Evolutionary conservation across 2,797 vertebrate genomes (phyloP).

Genomic region (Chelon auratus): DNA sequence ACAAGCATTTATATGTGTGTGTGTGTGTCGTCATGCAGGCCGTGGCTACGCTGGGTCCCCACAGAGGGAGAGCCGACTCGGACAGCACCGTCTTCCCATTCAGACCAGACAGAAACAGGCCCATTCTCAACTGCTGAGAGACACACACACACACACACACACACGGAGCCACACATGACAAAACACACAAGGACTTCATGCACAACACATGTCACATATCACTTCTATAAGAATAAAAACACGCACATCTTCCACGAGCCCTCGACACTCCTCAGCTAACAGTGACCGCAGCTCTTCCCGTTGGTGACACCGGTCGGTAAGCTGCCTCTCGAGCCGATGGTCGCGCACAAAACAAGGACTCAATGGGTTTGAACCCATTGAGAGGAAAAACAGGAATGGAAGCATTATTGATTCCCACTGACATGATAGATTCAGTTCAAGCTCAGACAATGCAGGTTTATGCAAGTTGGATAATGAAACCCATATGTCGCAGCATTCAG

Average conservation of each 20-base stretch:
- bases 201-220: not conserved
- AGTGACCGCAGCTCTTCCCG: not conserved
- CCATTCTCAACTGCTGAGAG: conserved; percentile 79
- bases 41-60: conserved; percentile 94
- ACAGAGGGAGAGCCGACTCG: conserved; percentile 86
- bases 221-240: conserved; percentile 2
- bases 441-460: conserved; percentile 20
- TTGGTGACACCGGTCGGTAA: conserved; percentile 38
- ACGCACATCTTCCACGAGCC: conserved; percentile 8
- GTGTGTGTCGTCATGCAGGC: conserved; percentile 84
- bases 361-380: conserved; percentile 2
- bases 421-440: not conserved
- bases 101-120: conserved; percentile 75
- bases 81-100: conserved; percentile 73
- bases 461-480: not conserved
- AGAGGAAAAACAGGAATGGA: conserved; percentile 21
- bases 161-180: not conserved
- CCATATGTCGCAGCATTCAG: not conserved
- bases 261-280: conserved; percentile 25
- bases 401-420: not conserved
- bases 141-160: not conserved
- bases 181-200: conserved; percentile 8
- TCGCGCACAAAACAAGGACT: conserved; percentile 22
- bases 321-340: conserved; percentile 23
- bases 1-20: not conserved